phyloP scores from a whole-genome alignment of 2,113 vertebrate genomes.

The Nibea albiflora region DNA sequence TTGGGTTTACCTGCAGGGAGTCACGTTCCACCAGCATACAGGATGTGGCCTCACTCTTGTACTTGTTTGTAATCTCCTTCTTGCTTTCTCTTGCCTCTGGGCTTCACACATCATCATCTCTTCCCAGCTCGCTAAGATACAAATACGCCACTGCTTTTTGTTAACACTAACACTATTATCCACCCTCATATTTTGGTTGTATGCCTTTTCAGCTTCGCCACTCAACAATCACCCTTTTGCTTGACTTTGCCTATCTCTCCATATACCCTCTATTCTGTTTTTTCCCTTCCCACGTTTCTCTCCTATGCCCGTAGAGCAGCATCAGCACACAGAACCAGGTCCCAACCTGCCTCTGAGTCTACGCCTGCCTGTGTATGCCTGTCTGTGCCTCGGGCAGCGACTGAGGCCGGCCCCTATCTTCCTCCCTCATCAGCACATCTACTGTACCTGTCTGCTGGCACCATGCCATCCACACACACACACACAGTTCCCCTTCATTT shows the following conservation, averaged over 20 bases:
- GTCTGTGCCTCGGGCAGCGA: constrained; percentile 53
- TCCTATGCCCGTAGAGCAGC: constrained; percentile 58
- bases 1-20: constrained; percentile 64
- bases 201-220: constrained; percentile 2
- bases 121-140: neutral
- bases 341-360: constrained; percentile 76
- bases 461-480: constrained; percentile 51
- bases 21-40: constrained; percentile 68
- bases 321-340: constrained; percentile 70
- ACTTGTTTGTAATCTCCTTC: neutral
- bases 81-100: neutral
- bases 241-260: constrained; percentile 24
- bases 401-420: constrained; percentile 63
- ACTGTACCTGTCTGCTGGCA: constrained; percentile 80
- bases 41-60: constrained; percentile 41
- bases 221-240: constrained; percentile 16
- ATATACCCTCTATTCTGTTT: constrained; percentile 28
- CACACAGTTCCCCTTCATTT: constrained; percentile 62
- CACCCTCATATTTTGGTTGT: neutral
- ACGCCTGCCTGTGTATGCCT: constrained; percentile 61
- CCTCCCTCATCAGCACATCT: constrained; percentile 75
- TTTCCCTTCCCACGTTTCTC: constrained; percentile 68
- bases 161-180: constrained; percentile 1
- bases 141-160: neutral
- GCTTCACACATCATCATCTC: constrained; percentile 13